Conservation (phyloP, 2,113 vertebrate species). For the Alexandromys fortis region DNA sequence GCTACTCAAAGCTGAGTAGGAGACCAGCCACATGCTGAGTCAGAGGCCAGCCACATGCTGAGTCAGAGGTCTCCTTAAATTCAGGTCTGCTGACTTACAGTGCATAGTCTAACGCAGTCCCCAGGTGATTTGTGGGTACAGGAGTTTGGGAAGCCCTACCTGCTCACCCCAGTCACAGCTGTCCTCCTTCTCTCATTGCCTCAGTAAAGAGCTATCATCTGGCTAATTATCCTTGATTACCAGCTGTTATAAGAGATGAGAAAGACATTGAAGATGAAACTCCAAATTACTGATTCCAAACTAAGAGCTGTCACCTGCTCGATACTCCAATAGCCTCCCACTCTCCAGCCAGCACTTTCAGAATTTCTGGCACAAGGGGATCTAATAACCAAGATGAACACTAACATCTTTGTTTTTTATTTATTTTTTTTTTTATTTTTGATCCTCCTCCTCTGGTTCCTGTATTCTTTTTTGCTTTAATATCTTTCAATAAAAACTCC, state of each 20-base stretch:
- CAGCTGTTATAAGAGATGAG: background rate
- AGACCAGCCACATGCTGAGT: too few species aligned
- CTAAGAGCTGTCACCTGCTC: background rate
- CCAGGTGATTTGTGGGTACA: background rate
- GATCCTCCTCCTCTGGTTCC: background rate
- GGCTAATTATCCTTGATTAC: conserved; percentile 52
- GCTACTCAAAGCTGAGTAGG: background rate
- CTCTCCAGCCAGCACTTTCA: background rate
- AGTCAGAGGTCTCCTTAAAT: too few species aligned
- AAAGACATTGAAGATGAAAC: background rate
- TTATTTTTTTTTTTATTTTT: background rate
- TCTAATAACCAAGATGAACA: background rate
- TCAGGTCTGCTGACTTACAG: background rate
- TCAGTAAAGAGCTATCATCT: conserved; percentile 12
- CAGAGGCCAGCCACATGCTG: too few species aligned
- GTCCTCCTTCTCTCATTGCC: background rate
- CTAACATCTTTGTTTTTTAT: background rate
- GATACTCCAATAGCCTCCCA: background rate
- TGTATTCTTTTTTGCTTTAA: background rate
- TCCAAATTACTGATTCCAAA: conserved; percentile 17
- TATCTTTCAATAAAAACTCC: background rate
- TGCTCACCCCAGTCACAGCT: background rate
- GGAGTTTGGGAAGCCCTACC: background rate
- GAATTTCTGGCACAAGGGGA: background rate
- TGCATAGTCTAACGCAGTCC: background rate